Percentiles rank a stretch among this genome's conserved stretches.
Conservation (phyloP, 53 echinoderm and acorn worm species). For the Paracentrotus lividus region DNA sequence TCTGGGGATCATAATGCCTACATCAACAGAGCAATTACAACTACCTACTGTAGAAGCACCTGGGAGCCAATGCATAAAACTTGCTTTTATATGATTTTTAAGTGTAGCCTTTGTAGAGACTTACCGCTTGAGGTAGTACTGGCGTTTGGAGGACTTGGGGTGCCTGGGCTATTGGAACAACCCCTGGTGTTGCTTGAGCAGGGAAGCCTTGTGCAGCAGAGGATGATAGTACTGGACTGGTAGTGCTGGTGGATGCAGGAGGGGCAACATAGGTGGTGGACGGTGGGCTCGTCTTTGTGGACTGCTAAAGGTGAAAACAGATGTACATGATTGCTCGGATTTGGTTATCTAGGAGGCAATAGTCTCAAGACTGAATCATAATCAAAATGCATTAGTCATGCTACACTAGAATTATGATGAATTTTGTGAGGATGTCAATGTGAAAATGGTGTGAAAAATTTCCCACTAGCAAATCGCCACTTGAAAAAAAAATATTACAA, state of each 20-base stretch:
- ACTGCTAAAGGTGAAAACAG: not conserved
- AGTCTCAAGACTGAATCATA: no score
- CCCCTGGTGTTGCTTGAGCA: constrained; percentile 25
- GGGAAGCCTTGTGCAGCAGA: not conserved
- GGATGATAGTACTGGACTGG: constrained; percentile 32
- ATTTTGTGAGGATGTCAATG: no score
- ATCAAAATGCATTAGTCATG: no score
- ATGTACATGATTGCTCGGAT: not conserved
- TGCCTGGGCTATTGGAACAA: constrained; percentile 36
- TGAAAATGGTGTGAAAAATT: no score
- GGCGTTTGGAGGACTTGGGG: constrained; percentile 56
- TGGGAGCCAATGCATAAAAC: not conserved
- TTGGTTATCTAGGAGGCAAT: no score
- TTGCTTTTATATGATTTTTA: no score
- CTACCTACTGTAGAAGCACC: not conserved
- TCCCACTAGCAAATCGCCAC: no score
- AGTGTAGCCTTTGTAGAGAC: no score
- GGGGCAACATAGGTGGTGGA: constrained; percentile 48
- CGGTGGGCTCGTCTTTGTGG: constrained; percentile 16
- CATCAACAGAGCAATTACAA: not conserved
- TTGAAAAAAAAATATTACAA: no score
- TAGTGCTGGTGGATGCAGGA: constrained; percentile 4
- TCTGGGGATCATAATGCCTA: not conserved
- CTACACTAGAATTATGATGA: no score
- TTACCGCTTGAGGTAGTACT: constrained; percentile 68